Evolutionary conservation across 2,888 invertebrate genomes (phyloP), one percentile per base, ranked within the genome.

Genomic region (Ormyrus labotus): DNA sequence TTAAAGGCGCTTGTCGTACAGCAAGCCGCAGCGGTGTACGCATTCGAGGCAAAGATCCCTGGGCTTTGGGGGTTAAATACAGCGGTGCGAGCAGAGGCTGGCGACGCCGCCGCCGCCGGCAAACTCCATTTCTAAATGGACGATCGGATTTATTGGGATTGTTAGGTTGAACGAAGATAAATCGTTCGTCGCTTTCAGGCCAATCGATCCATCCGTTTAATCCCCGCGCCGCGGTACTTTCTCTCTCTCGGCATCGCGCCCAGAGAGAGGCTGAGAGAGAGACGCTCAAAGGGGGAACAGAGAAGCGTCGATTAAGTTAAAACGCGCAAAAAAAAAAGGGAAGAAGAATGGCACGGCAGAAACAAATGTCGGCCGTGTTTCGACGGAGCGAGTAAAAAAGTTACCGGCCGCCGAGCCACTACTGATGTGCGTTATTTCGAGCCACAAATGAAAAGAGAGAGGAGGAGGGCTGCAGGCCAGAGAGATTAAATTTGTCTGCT

Each of bases 111-210:
- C 34, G 13, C 13, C 13, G n/a, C 63, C 13, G 10, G 65, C 65
- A 74, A 78, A 78, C 70, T 80, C 76, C 63, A 77, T 81, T 77
- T 83, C 79, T 80, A 83, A 83, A 84, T 82, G 83, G 81, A 81
- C 73, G 83, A 84, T 83, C 65, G 81, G 83, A 85, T 85, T 83
- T 85, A 84, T 83, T 79, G 83, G 81, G 80, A 82, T 82, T 78
- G 83, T 75, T 73, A 76, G 73, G 68, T 78, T 34, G 67, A 84
- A 83, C 84, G 83, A 85, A 85, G 84, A 83, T 81, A 83, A 83
- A 85, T 84, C 83, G 78, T 72, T 80, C 65, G 77, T 75, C 72
- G 83, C 74, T 83, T 82, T 82, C 78, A 57, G 57, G 67, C 55
- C 55, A 60, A 78, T 78, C 71, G 74, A 81, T 81, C 70, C 61